Conservation (phyloP, 2,797 vertebrate genomes). For the Nasua narica region DNA sequence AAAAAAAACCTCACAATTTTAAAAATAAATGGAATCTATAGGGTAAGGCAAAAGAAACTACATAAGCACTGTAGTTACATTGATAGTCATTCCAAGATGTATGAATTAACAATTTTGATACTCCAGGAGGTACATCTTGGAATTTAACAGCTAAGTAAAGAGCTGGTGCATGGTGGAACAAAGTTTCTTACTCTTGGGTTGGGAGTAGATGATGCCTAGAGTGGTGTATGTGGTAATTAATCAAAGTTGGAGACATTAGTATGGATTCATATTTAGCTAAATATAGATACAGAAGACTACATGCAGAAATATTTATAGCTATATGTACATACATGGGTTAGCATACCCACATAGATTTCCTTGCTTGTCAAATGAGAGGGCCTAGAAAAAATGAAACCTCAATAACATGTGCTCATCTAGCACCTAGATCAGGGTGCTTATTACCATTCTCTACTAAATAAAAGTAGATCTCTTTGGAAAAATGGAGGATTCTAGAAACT, state of each 20-base stretch:
- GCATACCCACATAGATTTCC: not conserved
- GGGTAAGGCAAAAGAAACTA: not conserved
- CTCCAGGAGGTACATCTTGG: not conserved
- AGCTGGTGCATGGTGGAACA: not conserved
- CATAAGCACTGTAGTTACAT: not conserved
- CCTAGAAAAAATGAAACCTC: not conserved
- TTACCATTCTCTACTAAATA: not conserved
- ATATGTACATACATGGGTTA: too few species aligned
- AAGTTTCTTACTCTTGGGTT: not conserved
- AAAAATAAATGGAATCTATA: not conserved
- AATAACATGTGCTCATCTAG: too few species aligned
- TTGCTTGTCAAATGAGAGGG: not conserved
- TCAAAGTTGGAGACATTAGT: not conserved
- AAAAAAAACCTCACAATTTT: not conserved
- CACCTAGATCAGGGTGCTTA: not conserved
- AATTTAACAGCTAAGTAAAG: not conserved
- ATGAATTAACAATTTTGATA: not conserved
- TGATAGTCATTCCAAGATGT: not conserved
- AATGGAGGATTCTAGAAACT: not conserved
- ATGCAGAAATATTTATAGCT: not conserved
- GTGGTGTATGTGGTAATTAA: not conserved
- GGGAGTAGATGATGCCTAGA: not conserved
- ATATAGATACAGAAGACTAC: not conserved
- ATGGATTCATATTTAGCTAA: not conserved
- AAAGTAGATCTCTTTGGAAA: not conserved